Base-by-base conservation (phyloP, 2,113 vertebrate genomes). In the Rallus limicola region DNA sequence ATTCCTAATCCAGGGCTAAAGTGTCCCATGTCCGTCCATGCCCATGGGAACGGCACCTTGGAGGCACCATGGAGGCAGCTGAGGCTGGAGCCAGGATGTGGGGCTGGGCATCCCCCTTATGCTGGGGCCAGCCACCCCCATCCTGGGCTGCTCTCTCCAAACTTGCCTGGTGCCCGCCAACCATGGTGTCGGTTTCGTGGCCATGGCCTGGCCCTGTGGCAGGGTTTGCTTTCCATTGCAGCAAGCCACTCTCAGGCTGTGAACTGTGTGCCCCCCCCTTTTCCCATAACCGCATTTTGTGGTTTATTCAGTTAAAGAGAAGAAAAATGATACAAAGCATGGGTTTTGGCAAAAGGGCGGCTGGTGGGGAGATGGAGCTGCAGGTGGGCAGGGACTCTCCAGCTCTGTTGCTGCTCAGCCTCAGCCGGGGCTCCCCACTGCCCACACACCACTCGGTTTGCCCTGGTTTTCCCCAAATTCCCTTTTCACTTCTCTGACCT, bases 1-100 rank as follows among this genome's bases (percentile, higher is more conserved):
- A 38, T 70, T 88, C 26, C 81, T 96, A 96, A 97, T 96, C 95
- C 46, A 0, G 59, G 93, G 93, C 94, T 96, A 23, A 81, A 63
- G 93, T 93, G 95, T 92, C 85, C 96, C 1, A 18, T 5, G 10
- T 86, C 92, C 17, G 0, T 90, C 50, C 1, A 7, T 93, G 84
- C 95, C 95, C 72, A n/a, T 93, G 84, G 90, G 95, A 96, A 93
- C 52, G 20, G 92, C 72, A 76, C 70, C 88, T 77, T 11, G 0
- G 69, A 52, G 84, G 65, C 65, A 59, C 14, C 2, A 2, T 14
- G 44, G 10, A 82, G 91, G 82, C n/a, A 38, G 67, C 46, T 25
- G 62, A 42, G 50, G 44, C 79, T 81, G 90, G 24, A 24, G 53
- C 5, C 6, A 71, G 89, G 75, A 1, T 12, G 52, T 0, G 7